Conservation (phyloP, 2,113 vertebrate genomes). For the Pionites leucogaster region DNA sequence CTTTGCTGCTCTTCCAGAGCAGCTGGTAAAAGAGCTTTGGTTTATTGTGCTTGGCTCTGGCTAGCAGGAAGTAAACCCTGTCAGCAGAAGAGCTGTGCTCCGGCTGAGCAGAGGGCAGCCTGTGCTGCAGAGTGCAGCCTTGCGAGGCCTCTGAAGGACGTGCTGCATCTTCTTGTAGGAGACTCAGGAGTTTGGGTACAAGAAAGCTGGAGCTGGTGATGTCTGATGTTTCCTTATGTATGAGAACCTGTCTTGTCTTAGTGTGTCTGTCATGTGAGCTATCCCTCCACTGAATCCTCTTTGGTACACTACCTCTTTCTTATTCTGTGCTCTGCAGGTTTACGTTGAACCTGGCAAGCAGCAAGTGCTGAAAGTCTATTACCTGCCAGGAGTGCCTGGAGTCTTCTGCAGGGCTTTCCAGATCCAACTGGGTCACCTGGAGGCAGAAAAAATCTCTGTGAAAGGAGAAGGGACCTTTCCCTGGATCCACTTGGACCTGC, state of each 20-base stretch:
- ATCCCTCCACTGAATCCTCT: background rate
- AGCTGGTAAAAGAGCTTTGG: background rate
- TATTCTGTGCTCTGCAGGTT: constrained; percentile 62
- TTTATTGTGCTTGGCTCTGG: background rate
- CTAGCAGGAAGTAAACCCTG: background rate
- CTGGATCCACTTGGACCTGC: constrained; percentile 82
- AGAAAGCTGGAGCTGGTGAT: background rate
- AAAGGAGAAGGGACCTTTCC: constrained; percentile 83
- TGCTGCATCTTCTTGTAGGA: background rate
- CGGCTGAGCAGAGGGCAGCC: background rate
- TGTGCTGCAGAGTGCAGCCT: background rate
- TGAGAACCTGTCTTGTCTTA: background rate
- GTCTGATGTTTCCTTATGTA: background rate
- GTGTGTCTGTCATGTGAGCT: rapidly evolving
- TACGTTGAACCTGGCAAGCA: constrained; percentile 69
- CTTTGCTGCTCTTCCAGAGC: rapidly evolving
- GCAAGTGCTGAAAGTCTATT: constrained; percentile 77
- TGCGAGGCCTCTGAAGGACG: background rate
- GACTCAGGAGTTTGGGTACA: background rate
- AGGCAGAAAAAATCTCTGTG: constrained; percentile 76
- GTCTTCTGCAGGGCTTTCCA: constrained; percentile 79
- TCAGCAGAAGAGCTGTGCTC: background rate
- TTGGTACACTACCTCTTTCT: background rate
- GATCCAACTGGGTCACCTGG: constrained; percentile 82
- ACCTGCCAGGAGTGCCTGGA: constrained; percentile 86